Conservation (phyloP, 2,113 vertebrate species). For the Cariama cristata region DNA sequence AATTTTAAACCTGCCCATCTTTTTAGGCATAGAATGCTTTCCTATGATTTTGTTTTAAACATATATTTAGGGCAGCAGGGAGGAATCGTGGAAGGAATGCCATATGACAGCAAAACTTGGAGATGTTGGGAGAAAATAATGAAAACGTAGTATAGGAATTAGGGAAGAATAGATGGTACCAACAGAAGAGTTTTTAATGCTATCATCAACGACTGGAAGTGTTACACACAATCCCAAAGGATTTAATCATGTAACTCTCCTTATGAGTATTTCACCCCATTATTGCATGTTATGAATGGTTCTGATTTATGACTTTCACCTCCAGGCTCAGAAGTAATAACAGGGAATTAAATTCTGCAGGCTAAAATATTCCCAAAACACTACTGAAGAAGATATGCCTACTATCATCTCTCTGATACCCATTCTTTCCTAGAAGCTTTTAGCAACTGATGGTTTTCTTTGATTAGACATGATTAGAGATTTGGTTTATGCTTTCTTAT, state of each 20-base stretch:
- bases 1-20: slow-evolving; percentile 44
- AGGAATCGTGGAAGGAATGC: background rate
- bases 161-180: background rate
- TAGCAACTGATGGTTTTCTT: background rate
- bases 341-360: slow-evolving; percentile 50
- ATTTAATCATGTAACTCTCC: background rate
- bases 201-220: background rate
- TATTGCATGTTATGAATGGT: slow-evolving; percentile 32
- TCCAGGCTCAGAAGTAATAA: slow-evolving; percentile 53
- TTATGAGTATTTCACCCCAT: slow-evolving; percentile 43
- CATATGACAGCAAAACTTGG: background rate
- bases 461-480: slow-evolving; percentile 32
- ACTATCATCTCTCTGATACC: background rate
- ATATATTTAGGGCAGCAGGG: background rate
- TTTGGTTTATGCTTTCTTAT: slow-evolving; percentile 20
- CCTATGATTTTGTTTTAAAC: slow-evolving; percentile 31
- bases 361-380: slow-evolving; percentile 35
- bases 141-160: background rate
- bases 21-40: slow-evolving; percentile 18
- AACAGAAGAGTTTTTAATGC: background rate
- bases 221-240: slow-evolving; percentile 6
- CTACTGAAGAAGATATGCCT: background rate
- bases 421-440: background rate
- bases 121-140: background rate
- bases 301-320: slow-evolving; percentile 55